Evolutionary conservation across 2,113 vertebrate genomes (phyloP), one percentile per base, ranked within the genome.

Genomic region (Antigone vipio): DNA sequence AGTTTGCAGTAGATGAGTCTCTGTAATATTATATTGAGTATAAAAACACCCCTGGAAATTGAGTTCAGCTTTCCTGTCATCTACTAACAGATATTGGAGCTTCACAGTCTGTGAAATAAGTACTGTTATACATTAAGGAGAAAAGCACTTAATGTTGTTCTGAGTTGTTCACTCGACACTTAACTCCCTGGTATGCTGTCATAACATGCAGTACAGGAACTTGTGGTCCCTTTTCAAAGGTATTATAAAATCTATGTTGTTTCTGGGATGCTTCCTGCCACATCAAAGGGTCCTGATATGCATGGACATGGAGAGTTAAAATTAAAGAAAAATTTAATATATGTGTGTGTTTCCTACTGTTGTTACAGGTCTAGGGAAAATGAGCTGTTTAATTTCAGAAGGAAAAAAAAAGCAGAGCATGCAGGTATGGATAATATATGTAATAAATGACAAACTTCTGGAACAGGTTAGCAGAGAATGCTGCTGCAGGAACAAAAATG

Each of bases 1-100:
- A 42, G 21, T 32, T 56, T 7, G 45, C 49, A 9, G 45, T 0
- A 42, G 35, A 19, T 19, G 53, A 67, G 44, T 11, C 29, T 44
- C 38, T 0, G 1, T 55, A 58, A 67, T 42, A 9, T 9, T 34
- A 5, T 9, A 47, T 0, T 17, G n/a, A 62, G 29, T 23, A 18
- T 38, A 42, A 75, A 84, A 79, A 35, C 21, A 52, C 8, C 47
- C 58, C 76, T 78, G 82, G 67, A 87, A 92, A 87, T 9, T 18
- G 49, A 45, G 35, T 42, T 91, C 53, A n/a, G 30, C 20, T 91
- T 89, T 72, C 12, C 24, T 52, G 34, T 75, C 47, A 38, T 32
- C 45, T 64, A 1, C 34, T n/a, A 64, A 73, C 69, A 45, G 44
- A 38, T 38, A 32, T 4, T 3, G 7, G 18, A 85, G 52, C 32